Evolutionary conservation across 35 echinoderm and acorn worm species (phyloP), one percentile per base, ranked within the genome.

Genomic region (Heliocidaris erythrogramma): DNA sequence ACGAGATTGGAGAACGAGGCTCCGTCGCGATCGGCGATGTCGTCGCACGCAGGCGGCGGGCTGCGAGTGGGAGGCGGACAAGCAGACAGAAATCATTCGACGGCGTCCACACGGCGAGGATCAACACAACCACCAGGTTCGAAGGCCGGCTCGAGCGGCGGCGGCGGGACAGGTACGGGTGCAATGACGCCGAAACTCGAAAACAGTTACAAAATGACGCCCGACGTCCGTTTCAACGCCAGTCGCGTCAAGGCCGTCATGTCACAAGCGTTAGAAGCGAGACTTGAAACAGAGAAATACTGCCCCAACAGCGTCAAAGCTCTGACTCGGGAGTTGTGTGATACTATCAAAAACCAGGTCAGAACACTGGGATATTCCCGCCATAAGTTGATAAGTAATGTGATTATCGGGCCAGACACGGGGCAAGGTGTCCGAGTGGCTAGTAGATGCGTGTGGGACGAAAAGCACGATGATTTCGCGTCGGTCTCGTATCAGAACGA

Each of bases 191-290:
- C 85, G 48, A 88, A 47, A 32, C 35, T 94, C 48, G 95, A 96
- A 31, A 96, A 96, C 93, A 96, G 52, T n/a, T 96, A 96, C 86
- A 96, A 94, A 94, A 93, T 96, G 49, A 32, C 32, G 56, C 95
- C 95, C 1, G 86, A 94, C 13, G 35, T 31, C 31, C 48, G 88
- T 13, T 94, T 94, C 49, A 31, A 48, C n/a, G 85, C 90, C 32
- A 30, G 86, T 14, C 94, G 16, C 87, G 95, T 96, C 4, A 84
- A 88, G 50, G 42, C 16, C 17, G 24, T 86, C 6, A 27, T 96
- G 30, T 30, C 30, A 84, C 16, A 61, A 18, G 56, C 88, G 35
- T 71, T 96, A 30, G 50, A 94, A 12, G 47, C 48, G 9, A 49
- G 49, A 47, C 87, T 96, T 49, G 85, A 27, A 0, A 32, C 86